Percentiles rank a stretch among this genome's conserved stretches.
These are phyloP conservation scores for Gobio occitaniae DNA, from an alignment of 2,797 vertebrate species.

Conservation along the genomic window DNA sequence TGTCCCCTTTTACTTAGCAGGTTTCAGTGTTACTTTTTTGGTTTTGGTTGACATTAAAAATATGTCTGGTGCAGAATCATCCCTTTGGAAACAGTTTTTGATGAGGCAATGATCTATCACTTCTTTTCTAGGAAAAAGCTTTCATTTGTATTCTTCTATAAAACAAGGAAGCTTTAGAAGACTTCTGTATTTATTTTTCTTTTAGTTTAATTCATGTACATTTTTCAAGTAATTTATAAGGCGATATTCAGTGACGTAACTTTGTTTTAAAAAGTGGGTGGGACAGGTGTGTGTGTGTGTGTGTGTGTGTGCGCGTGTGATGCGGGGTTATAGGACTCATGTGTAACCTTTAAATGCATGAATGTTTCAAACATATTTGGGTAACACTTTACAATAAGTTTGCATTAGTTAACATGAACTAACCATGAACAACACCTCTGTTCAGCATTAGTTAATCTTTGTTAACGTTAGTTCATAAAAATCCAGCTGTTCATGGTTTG, in stretches of 20 bases:
- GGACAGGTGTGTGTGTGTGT: too few species aligned
- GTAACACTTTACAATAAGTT: too few species aligned
- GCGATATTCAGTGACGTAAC: neutral
- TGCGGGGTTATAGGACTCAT: neutral
- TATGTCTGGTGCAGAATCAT: conserved; percentile 17
- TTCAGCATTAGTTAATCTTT: too few species aligned
- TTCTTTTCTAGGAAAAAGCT: conserved; percentile 17
- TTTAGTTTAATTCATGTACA: neutral
- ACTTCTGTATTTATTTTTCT: neutral
- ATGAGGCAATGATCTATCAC: neutral
- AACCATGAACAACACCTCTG: too few species aligned
- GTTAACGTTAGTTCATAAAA: too few species aligned
- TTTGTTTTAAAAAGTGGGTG: neutral
- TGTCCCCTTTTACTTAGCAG: conserved; percentile 4
- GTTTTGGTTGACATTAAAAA: conserved; percentile 39
- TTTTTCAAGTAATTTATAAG: neutral
- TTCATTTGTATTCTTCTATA: conserved; percentile 2
- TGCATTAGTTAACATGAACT: too few species aligned
- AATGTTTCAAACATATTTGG: too few species aligned
- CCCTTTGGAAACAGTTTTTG: conserved; percentile 16
- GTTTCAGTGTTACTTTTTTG: neutral
- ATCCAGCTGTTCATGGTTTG: too few species aligned
- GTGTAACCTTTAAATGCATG: neutral
- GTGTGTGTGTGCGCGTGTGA: too few species aligned
- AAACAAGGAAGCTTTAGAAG: neutral